phyloP scores from a whole-genome alignment of 2,888 invertebrate genomes.

The Phyto melanocephala region DNA sequence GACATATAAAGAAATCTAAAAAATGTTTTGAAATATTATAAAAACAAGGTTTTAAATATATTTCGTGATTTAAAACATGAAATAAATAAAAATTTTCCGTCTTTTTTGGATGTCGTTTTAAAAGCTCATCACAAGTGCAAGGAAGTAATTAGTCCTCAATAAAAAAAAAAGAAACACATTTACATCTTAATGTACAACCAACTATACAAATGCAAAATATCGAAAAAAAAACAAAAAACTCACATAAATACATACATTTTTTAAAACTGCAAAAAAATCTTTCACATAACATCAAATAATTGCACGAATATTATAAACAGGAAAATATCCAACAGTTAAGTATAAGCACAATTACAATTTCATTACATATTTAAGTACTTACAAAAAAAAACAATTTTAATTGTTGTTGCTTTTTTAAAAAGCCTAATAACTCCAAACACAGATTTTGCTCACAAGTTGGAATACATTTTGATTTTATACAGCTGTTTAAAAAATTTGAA shows the following conservation, averaged over 20 bases:
- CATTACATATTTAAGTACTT: neutral
- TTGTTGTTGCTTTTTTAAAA: neutral
- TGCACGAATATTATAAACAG: constrained; percentile 54
- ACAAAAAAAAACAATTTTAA: neutral
- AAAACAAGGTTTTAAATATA: neutral
- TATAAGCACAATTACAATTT: constrained; percentile 37
- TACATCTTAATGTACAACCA: constrained; percentile 48
- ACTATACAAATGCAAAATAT: neutral
- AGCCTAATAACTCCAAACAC: neutral
- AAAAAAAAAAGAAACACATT: neutral
- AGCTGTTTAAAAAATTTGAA: neutral
- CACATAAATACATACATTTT: neutral
- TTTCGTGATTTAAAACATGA: constrained; percentile 31
- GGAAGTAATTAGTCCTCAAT: constrained; percentile 69
- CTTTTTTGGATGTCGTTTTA: constrained; percentile 42
- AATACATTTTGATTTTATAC: neutral
- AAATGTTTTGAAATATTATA: neutral
- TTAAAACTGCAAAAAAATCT: neutral
- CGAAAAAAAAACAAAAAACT: neutral
- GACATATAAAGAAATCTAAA: constrained; percentile 1
- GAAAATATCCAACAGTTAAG: constrained; percentile 50
- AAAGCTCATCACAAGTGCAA: constrained; percentile 62
- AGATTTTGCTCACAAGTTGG: no score
- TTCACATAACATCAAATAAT: constrained; percentile 34
- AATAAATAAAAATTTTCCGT: constrained; percentile 16